Evolutionary conservation across 2,113 vertebrate genomes (phyloP), one percentile per base, ranked within the genome.

Genomic region (Psammodynastes pulverulentus): DNA sequence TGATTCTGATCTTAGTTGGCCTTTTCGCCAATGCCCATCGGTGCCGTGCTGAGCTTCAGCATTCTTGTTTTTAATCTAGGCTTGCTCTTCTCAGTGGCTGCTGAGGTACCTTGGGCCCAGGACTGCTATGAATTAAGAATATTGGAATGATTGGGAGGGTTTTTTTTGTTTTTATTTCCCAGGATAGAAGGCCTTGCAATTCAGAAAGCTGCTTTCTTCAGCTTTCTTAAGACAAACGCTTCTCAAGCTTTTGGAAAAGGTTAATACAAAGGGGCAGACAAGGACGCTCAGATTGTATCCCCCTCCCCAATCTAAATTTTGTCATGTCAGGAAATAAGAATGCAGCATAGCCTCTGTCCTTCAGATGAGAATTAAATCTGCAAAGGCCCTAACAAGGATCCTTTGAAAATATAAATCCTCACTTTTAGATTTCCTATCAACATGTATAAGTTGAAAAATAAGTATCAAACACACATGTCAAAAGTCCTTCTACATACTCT

Each of bases 1-100:
- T 92, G 93, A 93, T 95, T 49, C 12, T 45, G 13, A 53, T 52
- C 39, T 91, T 23, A 45, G 19, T 46, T 85, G 43, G 54, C 79
- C 26, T 85, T 56, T 29, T 39, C 43, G 26, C 52, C 8, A 43
- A 43, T 85, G 79, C 39, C 54, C 39, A 53, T 39, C 13, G 17
- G 34, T 84, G 21, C 24, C 9, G 1, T 53, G 53, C 21, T 21
- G 13, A 54, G 51, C 90, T 43, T 91, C 34, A 12, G 3, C 17
- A 2, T 54, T 54, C 17, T 90, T 90, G 79, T 56, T 54, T 48
- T 3, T 49, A 87, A 87, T 29, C 94, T 79, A 87, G 91, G 24
- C 49, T 13, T 56, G 62, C 51, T 79, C 39, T 94, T 91, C 52
- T 92, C 49, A 3, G 91, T 34, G 54, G 26, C 51, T 53, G 39